Percentiles rank a stretch among this genome's conserved stretches.
These are phyloP conservation scores for Catharus minimus DNA, from an alignment of 2,113 vertebrate species.

Conservation along the genomic window DNA sequence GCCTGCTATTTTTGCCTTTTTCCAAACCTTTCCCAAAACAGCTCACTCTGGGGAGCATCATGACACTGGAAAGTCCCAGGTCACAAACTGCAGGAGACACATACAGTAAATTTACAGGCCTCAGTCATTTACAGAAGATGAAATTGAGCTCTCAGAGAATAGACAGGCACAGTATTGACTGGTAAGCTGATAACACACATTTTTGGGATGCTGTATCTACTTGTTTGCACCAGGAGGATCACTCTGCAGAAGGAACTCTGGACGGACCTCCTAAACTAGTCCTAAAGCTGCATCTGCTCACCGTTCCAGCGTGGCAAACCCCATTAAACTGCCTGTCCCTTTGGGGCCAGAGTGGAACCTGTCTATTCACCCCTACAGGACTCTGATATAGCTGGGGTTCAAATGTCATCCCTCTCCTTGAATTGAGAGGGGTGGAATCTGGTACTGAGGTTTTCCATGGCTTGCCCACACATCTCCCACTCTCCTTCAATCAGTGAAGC, in stretches of 20 bases:
- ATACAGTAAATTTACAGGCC: neutral
- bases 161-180: neutral
- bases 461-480: neutral
- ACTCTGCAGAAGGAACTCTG: neutral
- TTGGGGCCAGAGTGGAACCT: neutral
- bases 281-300: neutral
- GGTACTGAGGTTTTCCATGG: neutral
- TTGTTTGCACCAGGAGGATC: neutral
- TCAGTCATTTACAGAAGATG: rapidly evolving
- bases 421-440: neutral
- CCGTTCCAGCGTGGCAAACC: rapidly evolving
- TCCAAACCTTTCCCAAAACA: neutral
- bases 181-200: neutral
- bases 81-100: neutral
- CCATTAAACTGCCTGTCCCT: neutral
- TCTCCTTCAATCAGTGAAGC: neutral
- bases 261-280: neutral
- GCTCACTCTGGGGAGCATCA: neutral
- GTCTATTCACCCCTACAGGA: neutral
- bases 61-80: neutral
- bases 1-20: neutral
- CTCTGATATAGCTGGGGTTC: neutral
- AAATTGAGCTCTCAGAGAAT: neutral
- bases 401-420: neutral
- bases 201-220: neutral